These are phyloP conservation scores for Artemia franciscana DNA, from an alignment of 1,140 invertebrate species.

Conservation along the genomic window DNA sequence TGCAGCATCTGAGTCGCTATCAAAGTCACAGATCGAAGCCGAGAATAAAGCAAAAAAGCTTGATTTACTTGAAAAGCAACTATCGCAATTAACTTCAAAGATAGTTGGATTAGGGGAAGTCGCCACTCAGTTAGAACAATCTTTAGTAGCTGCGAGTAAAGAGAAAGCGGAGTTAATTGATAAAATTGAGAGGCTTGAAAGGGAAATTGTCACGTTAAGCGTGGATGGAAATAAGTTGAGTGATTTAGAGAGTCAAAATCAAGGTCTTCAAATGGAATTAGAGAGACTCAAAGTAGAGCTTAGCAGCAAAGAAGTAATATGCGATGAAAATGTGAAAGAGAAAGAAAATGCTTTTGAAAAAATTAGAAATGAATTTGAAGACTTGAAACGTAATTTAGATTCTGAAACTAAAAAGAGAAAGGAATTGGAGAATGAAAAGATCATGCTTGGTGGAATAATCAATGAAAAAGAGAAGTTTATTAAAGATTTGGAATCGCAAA, in stretches of 20 bases:
- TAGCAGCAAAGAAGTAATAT: constrained; percentile 24
- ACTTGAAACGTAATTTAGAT: constrained; percentile 12
- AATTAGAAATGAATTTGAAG: constrained; percentile 21
- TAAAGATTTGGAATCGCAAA: neutral
- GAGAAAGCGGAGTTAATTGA: constrained; percentile 7
- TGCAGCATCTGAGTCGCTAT: neutral
- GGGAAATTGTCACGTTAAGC: neutral
- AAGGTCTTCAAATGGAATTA: constrained; percentile 19
- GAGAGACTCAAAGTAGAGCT: constrained; percentile 21
- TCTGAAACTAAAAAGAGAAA: constrained; percentile 11
- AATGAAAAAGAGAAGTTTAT: neutral
- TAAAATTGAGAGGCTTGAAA: neutral
- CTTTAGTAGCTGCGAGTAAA: neutral
- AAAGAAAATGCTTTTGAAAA: constrained; percentile 2
- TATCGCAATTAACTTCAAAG: neutral
- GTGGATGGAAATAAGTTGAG: too few relatives aligned
- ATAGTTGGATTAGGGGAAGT: neutral
- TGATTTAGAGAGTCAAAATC: too few relatives aligned
- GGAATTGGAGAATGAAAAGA: constrained; percentile 8
- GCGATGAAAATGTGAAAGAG: constrained; percentile 18
- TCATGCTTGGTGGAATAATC: neutral
- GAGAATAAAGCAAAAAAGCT: neutral
- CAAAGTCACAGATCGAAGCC: neutral
- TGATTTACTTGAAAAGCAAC: neutral
- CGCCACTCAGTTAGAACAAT: neutral